These are phyloP conservation scores for Philaenus spumarius DNA, from an alignment of 1,140 invertebrate species.

Conservation along the genomic window DNA sequence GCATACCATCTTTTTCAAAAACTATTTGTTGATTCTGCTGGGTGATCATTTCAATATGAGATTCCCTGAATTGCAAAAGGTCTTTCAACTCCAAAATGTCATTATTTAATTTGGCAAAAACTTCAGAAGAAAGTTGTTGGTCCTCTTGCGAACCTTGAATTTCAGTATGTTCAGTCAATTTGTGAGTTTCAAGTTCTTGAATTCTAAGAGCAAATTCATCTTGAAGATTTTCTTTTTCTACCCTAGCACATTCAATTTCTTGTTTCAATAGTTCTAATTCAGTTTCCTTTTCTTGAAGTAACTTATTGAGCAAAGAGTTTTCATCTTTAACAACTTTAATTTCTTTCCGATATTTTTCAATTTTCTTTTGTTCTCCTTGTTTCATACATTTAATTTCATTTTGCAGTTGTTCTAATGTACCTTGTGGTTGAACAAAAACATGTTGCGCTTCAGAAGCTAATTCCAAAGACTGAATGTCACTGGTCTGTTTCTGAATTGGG, in stretches of 20 bases:
- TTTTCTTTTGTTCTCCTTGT: too few relatives aligned
- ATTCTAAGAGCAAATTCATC: not conserved
- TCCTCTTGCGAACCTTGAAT: too few relatives aligned
- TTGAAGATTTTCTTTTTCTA: conserved; percentile 9
- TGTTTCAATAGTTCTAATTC: conserved; percentile 11
- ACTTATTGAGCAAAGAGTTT: conserved; percentile 30
- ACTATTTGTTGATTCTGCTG: conserved; percentile 19
- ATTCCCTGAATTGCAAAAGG: conserved; percentile 1
- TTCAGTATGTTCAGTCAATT: too few relatives aligned
- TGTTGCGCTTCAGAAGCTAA: too few relatives aligned
- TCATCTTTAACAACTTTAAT: not conserved
- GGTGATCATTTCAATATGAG: conserved; percentile 29
- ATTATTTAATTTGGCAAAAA: too few relatives aligned
- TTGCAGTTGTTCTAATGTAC: too few relatives aligned
- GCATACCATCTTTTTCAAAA: conserved; percentile 6
- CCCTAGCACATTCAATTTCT: not conserved
- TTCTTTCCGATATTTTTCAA: too few relatives aligned
- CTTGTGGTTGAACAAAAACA: too few relatives aligned
- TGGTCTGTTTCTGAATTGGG: too few relatives aligned
- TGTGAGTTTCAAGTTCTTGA: not conserved
- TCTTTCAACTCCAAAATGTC: conserved; percentile 6
- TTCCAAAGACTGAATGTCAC: too few relatives aligned
- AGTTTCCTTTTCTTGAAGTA: conserved; percentile 10
- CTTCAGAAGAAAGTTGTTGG: too few relatives aligned
- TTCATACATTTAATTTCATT: too few relatives aligned